Evolutionary conservation across 2,797 vertebrate species (phyloP).

Genomic region (Oreochromis mossambicus): DNA sequence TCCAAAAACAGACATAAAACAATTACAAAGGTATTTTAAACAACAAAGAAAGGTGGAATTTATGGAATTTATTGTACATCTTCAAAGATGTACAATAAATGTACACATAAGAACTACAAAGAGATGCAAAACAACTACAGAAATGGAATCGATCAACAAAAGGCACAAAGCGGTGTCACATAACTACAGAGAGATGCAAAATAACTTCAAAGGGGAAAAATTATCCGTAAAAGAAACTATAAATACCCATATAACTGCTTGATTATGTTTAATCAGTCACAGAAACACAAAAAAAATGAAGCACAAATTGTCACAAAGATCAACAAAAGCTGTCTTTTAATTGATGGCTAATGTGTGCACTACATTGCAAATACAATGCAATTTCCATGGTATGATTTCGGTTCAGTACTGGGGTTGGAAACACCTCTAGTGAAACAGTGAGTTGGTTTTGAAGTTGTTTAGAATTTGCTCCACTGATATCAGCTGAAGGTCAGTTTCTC

Average conservation of each 20-base stretch:
- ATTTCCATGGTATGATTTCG: background rate
- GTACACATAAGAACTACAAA: background rate
- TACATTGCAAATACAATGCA: background rate
- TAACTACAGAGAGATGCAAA: background rate
- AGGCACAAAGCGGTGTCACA: background rate
- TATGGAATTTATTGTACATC: fast-evolving
- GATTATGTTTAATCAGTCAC: background rate
- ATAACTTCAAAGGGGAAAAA: background rate
- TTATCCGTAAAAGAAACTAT: background rate
- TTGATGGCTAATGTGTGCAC: background rate
- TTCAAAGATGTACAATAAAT: background rate
- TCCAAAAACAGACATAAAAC: background rate
- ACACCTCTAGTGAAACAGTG: background rate
- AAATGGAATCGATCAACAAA: background rate
- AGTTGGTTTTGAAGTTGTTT: background rate
- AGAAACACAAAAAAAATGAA: background rate
- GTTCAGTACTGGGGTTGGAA: background rate
- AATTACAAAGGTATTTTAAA: background rate
- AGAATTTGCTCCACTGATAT: background rate
- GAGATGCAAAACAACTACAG: background rate
- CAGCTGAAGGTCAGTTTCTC: too few species aligned
- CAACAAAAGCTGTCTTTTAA: background rate
- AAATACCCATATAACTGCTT: background rate
- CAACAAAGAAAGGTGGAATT: background rate
- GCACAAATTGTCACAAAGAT: background rate